phyloP scores from a whole-genome alignment of 2,113 vertebrate genomes.

The Noctilio leporinus region DNA sequence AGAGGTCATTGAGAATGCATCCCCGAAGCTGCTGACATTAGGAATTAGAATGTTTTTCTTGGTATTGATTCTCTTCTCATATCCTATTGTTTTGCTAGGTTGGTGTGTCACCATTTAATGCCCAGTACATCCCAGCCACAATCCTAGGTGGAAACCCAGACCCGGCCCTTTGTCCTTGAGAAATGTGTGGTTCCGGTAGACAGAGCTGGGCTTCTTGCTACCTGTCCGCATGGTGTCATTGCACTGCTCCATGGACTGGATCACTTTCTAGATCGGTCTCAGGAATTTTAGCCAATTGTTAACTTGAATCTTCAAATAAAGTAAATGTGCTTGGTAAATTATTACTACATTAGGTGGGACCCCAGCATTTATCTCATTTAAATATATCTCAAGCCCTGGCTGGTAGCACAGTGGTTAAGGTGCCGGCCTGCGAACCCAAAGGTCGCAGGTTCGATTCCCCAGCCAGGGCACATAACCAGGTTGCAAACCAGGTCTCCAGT shows the following conservation, averaged over 20 bases:
- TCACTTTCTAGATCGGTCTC: background rate
- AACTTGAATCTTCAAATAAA: background rate
- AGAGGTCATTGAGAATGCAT: background rate
- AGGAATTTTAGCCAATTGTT: background rate
- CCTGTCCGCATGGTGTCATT: background rate
- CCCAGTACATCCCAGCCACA: background rate
- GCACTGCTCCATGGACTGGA: background rate
- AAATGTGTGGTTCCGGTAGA: background rate
- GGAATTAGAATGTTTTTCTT: background rate
- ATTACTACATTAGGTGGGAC: background rate
- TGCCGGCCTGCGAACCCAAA: too few relatives aligned
- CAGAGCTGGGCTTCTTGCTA: background rate
- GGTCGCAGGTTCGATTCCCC: too few relatives aligned
- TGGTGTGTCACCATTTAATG: background rate
- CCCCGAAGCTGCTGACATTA: background rate
- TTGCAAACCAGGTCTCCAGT: too few relatives aligned
- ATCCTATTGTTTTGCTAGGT: background rate
- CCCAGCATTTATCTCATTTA: background rate
- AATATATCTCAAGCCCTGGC: background rate
- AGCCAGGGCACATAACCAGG: too few relatives aligned
- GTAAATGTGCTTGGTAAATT: background rate
- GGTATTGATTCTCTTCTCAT: background rate
- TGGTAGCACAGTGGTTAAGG: too few relatives aligned
- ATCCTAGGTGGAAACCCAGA: background rate
- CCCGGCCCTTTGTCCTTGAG: background rate